Conservation (phyloP, 2,888 invertebrate genomes). For the Phaedon cochleariae region DNA sequence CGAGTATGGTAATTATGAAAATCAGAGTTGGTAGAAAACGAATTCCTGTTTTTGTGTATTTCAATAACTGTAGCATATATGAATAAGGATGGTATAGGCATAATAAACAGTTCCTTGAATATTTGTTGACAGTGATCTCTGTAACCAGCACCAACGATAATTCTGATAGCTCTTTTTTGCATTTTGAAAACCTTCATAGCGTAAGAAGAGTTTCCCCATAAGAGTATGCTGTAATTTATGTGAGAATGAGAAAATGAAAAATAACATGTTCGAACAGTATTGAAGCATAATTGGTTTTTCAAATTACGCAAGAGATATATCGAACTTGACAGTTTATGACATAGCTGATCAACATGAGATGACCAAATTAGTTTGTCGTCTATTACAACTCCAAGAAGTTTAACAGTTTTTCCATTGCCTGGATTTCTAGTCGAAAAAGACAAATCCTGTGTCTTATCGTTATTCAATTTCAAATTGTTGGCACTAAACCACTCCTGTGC, state of each 20-base stretch:
- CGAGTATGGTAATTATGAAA: background rate
- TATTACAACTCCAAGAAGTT: background rate
- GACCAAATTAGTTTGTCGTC: background rate
- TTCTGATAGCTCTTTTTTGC: background rate
- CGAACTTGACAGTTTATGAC: conserved; percentile 1
- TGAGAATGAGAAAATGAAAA: background rate
- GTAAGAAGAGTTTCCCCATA: background rate
- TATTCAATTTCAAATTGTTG: background rate
- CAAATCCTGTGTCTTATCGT: background rate
- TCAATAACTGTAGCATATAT: background rate
- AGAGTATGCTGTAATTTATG: background rate
- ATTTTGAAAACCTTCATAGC: conserved; percentile 4
- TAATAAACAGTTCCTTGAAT: background rate
- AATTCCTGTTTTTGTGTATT: background rate
- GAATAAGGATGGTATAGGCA: background rate
- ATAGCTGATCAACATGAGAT: conserved; percentile 4
- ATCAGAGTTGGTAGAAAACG: background rate
- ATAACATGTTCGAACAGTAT: background rate
- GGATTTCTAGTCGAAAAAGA: background rate
- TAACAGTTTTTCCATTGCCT: background rate
- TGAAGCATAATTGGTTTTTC: background rate
- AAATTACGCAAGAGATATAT: background rate
- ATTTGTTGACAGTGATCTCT: background rate
- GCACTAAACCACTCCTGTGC: background rate
- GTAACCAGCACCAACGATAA: background rate